Evolutionary conservation across 2,797 vertebrate genomes (phyloP).

Genomic region (Knipowitschia caucasica): DNA sequence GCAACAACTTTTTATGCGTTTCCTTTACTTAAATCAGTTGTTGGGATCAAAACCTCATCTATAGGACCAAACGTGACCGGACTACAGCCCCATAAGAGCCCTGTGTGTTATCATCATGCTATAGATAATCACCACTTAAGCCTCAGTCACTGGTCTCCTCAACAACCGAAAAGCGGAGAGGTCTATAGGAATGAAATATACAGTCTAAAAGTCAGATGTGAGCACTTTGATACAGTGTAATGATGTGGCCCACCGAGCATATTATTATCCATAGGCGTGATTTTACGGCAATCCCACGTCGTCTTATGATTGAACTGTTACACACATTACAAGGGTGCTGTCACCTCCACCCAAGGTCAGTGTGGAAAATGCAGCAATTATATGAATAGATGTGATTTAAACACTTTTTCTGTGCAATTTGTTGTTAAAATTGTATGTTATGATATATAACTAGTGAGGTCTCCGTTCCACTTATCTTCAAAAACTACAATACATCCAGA

Average conservation of each 20-base stretch:
- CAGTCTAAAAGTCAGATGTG: conserved; percentile 20
- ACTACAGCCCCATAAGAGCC: conserved; percentile 43
- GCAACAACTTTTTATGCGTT: conserved; percentile 36
- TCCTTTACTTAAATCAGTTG: conserved; percentile 56
- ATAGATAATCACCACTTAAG: conserved; percentile 54
- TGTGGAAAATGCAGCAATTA: background rate
- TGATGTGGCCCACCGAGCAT: conserved; percentile 17
- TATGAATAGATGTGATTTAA: too few species aligned
- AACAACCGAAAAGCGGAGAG: conserved; percentile 19
- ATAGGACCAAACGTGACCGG: conserved; percentile 47
- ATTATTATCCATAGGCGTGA: conserved; percentile 23
- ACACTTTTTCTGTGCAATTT: too few species aligned
- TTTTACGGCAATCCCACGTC: background rate
- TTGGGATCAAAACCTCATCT: conserved; percentile 67
- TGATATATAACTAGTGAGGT: too few species aligned
- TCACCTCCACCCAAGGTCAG: background rate
- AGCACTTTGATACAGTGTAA: conserved; percentile 14
- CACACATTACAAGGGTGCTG: background rate
- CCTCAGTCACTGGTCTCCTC: conserved; percentile 37
- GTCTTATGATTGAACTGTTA: background rate
- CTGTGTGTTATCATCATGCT: conserved; percentile 33
- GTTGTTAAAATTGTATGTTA: too few species aligned
- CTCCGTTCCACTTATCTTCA: too few species aligned
- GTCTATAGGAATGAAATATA: conserved; percentile 14
- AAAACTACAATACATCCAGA: too few species aligned